Conservation (phyloP, 92 coral and sea anemone genomes). For the Isaurus tuberculatus region DNA sequence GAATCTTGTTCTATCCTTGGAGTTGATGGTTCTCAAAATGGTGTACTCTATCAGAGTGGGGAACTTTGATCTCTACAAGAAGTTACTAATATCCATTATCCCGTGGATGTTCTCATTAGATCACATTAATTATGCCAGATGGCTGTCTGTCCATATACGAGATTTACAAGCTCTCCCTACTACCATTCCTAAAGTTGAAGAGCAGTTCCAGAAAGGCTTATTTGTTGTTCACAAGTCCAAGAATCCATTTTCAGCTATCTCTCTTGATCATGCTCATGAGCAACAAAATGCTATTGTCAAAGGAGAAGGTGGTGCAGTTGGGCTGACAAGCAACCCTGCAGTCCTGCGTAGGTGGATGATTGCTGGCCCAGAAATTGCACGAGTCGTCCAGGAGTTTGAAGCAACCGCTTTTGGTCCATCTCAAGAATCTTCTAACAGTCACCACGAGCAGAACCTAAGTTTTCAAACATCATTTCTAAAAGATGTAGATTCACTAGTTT, state of each 20-base stretch:
- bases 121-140: slow-evolving; percentile 65
- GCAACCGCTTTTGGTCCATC: neutral
- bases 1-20: slow-evolving; percentile 49
- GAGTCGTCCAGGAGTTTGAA: slow-evolving; percentile 68
- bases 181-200: slow-evolving; percentile 55
- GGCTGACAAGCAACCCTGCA: slow-evolving; percentile 62
- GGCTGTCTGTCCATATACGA: slow-evolving; percentile 70
- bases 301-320: slow-evolving; percentile 73
- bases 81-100: slow-evolving; percentile 27
- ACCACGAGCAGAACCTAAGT: slow-evolving; percentile 52
- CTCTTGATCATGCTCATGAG: slow-evolving; percentile 70
- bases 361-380: slow-evolving; percentile 68
- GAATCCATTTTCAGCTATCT: slow-evolving; percentile 58
- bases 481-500: slow-evolving; percentile 47
- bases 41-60: slow-evolving; percentile 53
- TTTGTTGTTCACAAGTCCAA: slow-evolving; percentile 69
- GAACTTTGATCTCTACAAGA: slow-evolving; percentile 48
- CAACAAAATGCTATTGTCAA: slow-evolving; percentile 67
- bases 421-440: neutral
- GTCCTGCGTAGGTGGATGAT: slow-evolving; percentile 76
- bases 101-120: slow-evolving; percentile 65
- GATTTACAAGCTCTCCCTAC: slow-evolving; percentile 55
- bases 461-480: slow-evolving; percentile 52
- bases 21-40: slow-evolving; percentile 59
- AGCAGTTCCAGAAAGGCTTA: slow-evolving; percentile 53